phyloP scores from a whole-genome alignment of 2,888 invertebrate genomes.

The Polyommatus icarus region DNA sequence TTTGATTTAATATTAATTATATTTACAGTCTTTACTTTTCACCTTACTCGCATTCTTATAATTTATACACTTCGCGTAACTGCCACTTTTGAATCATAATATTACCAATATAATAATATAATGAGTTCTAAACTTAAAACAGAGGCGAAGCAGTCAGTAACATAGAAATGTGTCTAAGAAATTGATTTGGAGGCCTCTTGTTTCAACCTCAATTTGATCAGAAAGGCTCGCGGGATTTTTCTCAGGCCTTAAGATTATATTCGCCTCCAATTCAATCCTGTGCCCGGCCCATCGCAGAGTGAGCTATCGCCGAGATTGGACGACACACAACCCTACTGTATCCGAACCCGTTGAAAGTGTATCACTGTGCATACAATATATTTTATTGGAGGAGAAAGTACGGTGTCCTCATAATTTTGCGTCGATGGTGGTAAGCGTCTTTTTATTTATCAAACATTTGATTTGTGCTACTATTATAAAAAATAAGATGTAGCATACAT shows the following conservation, averaged over 20 bases:
- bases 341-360: conserved; percentile 42
- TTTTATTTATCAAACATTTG: too few relatives aligned
- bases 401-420: background rate
- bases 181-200: conserved; percentile 34
- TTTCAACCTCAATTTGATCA: conserved; percentile 36
- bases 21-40: too few relatives aligned
- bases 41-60: too few relatives aligned
- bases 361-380: conserved; percentile 23
- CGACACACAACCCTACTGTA: conserved; percentile 40
- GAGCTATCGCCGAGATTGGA: conserved; percentile 73
- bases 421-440: too few relatives aligned
- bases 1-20: too few relatives aligned
- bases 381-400: background rate
- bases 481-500: too few relatives aligned
- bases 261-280: conserved; percentile 76
- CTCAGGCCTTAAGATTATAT: conserved; percentile 56
- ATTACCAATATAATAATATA: too few relatives aligned
- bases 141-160: background rate
- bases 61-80: too few relatives aligned
- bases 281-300: conserved; percentile 74
- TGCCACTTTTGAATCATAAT: too few relatives aligned
- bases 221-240: conserved; percentile 43
- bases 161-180: conserved; percentile 12
- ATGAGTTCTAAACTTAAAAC: too few relatives aligned
- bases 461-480: too few relatives aligned